Base-by-base conservation (phyloP, 2,797 vertebrate species). In the Sebastes flavidus region DNA sequence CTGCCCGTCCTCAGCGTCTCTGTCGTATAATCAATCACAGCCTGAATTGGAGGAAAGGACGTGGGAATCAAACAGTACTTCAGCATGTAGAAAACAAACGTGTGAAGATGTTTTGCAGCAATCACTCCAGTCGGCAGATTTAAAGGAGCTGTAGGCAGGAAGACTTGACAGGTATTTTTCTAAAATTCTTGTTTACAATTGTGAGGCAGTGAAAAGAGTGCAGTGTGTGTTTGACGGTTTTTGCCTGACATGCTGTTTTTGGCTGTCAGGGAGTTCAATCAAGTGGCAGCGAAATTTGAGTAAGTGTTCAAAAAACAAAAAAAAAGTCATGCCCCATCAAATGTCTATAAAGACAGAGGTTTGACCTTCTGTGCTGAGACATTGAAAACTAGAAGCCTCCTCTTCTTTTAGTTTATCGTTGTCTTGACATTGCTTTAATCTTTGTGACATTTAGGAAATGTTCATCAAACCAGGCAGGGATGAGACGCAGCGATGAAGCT, bases 21-120 rank as follows among this genome's bases (percentile, higher is more conserved):
- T 63, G 38, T 61, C 20, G 13, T 46, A 11, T 69, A 85, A 88
- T 91, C 81, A 87, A 79, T 92, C 83, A 87, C 59, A 76, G 46
- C 14, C 58, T 59, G 77, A 75, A 69, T n/a, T 72, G 38, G 49
- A 34, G 14, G 42, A 49, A 20, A 79, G 30, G 49, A 52, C 54
- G 4, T 3, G 27, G n/a, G 55, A 75, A 66, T 79, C 20, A 42
- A 56, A 83, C 24, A 29, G 16, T 27, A n/a, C 24, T 52, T 66
- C 56, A 52, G 55, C 34, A 22, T 24, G 55, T 18, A 18, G 7
- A 65, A 74, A 73, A 25, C 27, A 22, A 38, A 80, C 13, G 1
- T 11, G 46, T 71, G 66, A 29, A 34, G 71, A 80, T 54, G 73
- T 75, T 83, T 65, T 18, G 6, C 25, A 29, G 49, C 59, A 46